Evolutionary conservation across 2,888 invertebrate species (phyloP), one percentile per base, ranked within the genome.

Genomic region (Lasiommata megera): DNA sequence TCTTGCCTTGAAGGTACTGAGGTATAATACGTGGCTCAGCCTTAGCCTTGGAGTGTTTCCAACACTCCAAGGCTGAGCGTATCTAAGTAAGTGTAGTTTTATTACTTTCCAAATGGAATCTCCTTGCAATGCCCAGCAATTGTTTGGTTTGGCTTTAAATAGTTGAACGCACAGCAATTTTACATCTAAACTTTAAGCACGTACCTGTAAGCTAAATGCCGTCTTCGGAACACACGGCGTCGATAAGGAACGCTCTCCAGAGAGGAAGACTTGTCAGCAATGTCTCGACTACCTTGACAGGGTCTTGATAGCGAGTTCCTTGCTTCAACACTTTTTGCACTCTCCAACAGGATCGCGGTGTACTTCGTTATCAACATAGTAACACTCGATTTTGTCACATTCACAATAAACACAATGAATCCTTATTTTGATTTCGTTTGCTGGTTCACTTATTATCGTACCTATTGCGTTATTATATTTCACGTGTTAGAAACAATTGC

Each of bases 281-380:
- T 6, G 14, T 44, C 48, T 14, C 69, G 66, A 41, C 70, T 73
- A 34, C 1, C 23, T 23, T 23, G 1, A 34, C 70, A 71, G 23
- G 73, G 70, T 36, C 76, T 79, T 60, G 65, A 77, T 6, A 77
- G 77, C 51, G 73, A 69, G 53, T 83, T 84, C 67, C 88, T 77
- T 1, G 84, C 84, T 62, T 92, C 92, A 48, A 84, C 76, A 54
- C 79, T 89, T 70, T 89, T 87, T n/a, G 93, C 93, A 60, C 93
- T 93, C 77, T 94, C 94, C 82, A 94, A 79, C 72, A 94, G 76
- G 60, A 94, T 91, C 50, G 94, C 92, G n/a, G 94, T 94, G 71
- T 94, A 94, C 74, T 94, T 93, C 17, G 94, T 94, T 77, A 94
- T 94, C 79, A 94, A 88, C 94, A 94, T 94, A 68, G 84, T 56